Evolutionary conservation across 2,113 vertebrate genomes (phyloP).

Genomic region (Bagarius yarrelli): DNA sequence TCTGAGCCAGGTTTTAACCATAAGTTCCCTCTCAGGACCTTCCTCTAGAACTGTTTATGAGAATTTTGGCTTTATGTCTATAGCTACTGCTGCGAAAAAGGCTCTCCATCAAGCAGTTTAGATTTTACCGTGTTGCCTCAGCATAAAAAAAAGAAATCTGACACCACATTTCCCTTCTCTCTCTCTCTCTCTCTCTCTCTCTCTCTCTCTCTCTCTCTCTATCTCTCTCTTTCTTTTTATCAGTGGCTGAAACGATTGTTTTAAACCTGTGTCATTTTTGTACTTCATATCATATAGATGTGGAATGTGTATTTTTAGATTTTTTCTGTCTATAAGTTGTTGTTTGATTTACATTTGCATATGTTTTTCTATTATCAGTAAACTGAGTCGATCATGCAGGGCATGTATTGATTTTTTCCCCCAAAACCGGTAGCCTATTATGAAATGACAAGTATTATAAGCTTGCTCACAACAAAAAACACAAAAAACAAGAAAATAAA

Average conservation of each 20-base stretch:
- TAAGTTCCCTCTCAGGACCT: slow-evolving; percentile 24
- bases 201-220: neutral
- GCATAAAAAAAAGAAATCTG: neutral
- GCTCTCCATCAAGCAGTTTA: slow-evolving; percentile 4
- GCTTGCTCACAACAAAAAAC: slow-evolving; percentile 48
- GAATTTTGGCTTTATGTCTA: slow-evolving; percentile 31
- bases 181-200: neutral
- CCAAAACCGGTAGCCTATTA: slow-evolving; percentile 34
- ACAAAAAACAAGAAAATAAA: no score
- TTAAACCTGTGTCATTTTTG: slow-evolving; percentile 37
- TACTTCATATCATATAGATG: slow-evolving; percentile 33
- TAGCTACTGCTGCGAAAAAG: slow-evolving; percentile 10
- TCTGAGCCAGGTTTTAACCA: slow-evolving; percentile 29
- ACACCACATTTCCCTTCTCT: neutral
- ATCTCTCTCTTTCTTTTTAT: neutral
- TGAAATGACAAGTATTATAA: slow-evolving; percentile 37
- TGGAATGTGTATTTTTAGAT: slow-evolving; percentile 26
- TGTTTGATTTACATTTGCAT: slow-evolving; percentile 32
- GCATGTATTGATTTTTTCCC: slow-evolving; percentile 47
- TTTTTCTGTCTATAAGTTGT: slow-evolving; percentile 19
- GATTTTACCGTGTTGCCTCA: slow-evolving; percentile 21
- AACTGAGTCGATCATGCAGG: slow-evolving; percentile 50
- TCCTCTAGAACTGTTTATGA: slow-evolving; percentile 34
- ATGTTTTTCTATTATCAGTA: slow-evolving; percentile 39
- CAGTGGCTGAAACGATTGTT: slow-evolving; percentile 14